Percentiles rank a stretch among this genome's conserved stretches.
Evolutionary conservation across 1,140 invertebrate genomes (phyloP).

Genomic region (Apis florea): DNA sequence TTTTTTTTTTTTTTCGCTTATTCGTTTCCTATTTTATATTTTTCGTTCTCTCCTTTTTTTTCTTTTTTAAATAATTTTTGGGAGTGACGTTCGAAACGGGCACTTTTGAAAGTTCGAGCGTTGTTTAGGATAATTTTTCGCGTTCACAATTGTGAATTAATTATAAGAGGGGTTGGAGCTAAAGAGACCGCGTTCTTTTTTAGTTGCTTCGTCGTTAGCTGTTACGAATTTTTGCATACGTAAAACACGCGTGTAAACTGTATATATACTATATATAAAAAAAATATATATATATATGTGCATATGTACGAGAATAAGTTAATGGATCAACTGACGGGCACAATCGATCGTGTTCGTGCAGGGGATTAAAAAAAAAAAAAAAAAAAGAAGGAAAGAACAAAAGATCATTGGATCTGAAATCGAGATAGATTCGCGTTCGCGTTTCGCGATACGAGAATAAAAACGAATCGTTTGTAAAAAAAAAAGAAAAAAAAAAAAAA

Average conservation of each 20-base stretch:
- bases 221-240: constrained; percentile 8
- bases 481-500: too few relatives aligned
- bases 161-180: constrained; percentile 33
- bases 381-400: too few relatives aligned
- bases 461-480: too few relatives aligned
- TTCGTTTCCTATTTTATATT: background rate
- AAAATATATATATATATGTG: background rate
- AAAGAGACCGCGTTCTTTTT: background rate
- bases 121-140: constrained; percentile 38
- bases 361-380: background rate
- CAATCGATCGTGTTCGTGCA: background rate
- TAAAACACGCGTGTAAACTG: constrained; percentile 47
- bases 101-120: constrained; percentile 9
- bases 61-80: constrained; percentile 13
- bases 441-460: background rate
- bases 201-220: constrained; percentile 5
- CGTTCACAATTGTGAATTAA: background rate
- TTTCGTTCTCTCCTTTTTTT: background rate
- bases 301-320: constrained; percentile 2
- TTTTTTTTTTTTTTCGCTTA: background rate
- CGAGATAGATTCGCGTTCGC: background rate
- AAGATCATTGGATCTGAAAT: constrained; percentile 11
- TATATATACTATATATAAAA: background rate
- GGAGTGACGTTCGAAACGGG: background rate
- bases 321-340: background rate